phyloP scores from a whole-genome alignment of 2,888 invertebrate species.

The Cistogaster globosa region DNA sequence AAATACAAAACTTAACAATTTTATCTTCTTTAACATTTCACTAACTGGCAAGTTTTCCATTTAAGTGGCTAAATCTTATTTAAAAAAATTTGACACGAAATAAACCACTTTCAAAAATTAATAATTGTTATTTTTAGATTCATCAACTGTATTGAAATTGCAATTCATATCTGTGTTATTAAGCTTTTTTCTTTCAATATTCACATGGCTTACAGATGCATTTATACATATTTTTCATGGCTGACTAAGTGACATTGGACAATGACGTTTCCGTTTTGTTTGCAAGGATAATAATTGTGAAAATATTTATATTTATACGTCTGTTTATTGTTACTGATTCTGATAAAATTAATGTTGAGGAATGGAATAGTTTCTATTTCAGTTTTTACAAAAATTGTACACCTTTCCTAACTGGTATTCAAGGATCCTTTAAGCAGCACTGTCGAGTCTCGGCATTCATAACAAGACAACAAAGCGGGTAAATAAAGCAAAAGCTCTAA shows the following conservation, averaged over 20 bases:
- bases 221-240: neutral
- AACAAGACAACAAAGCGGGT: too few relatives aligned
- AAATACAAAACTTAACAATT: too few relatives aligned
- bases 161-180: constrained; percentile 9
- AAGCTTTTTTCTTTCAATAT: neutral
- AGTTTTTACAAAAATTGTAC: too few relatives aligned
- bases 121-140: neutral
- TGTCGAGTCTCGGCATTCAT: too few relatives aligned
- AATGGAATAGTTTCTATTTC: too few relatives aligned
- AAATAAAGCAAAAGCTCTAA: too few relatives aligned
- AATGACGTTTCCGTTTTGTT: neutral
- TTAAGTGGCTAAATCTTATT: neutral
- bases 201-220: neutral
- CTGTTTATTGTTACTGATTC: neutral
- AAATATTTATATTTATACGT: neutral
- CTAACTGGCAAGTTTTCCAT: too few relatives aligned
- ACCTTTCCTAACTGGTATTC: too few relatives aligned
- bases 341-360: too few relatives aligned
- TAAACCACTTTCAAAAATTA: neutral
- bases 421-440: too few relatives aligned
- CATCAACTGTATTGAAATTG: neutral
- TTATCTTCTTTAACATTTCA: too few relatives aligned
- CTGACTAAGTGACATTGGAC: constrained; percentile 17
- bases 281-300: constrained; percentile 17
- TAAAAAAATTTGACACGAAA: neutral